phyloP scores from a whole-genome alignment of 2,113 vertebrate genomes.

The Phrynosoma platyrhinos region DNA sequence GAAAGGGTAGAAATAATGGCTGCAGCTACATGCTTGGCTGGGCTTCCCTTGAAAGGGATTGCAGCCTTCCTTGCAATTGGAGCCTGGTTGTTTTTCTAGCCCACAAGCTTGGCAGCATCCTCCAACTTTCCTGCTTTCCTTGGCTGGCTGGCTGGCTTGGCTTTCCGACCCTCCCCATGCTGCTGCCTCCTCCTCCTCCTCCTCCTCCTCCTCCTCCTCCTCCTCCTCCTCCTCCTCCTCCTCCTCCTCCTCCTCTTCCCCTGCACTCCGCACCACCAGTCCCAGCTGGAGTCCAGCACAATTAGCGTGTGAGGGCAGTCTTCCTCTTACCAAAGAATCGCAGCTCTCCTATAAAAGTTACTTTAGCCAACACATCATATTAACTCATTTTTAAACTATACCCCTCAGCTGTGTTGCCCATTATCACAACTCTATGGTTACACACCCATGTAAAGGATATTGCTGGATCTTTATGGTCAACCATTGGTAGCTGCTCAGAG shows the following conservation, averaged over 20 bases:
- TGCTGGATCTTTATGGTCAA: too few species aligned
- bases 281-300: slow-evolving; percentile 24
- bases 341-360: background rate
- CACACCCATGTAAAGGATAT: too few species aligned
- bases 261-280: background rate
- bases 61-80: background rate
- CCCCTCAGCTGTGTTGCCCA: too few species aligned
- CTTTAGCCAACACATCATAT: too few species aligned
- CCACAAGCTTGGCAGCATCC: slow-evolving; percentile 15
- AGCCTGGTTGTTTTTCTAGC: slow-evolving; percentile 22
- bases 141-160: too few species aligned
- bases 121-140: background rate
- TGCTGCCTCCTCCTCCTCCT: background rate
- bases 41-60: background rate
- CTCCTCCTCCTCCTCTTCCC: background rate
- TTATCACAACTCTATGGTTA: too few species aligned
- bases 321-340: slow-evolving; percentile 34
- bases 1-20: background rate
- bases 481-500: too few species aligned
- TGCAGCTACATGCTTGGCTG: background rate
- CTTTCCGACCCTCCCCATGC: background rate
- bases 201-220: background rate
- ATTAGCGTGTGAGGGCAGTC: slow-evolving; percentile 38
- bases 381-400: too few species aligned
- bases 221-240: background rate